Base-by-base conservation (phyloP, 2,888 invertebrate genomes). In the Chymomyza caudatula region DNA sequence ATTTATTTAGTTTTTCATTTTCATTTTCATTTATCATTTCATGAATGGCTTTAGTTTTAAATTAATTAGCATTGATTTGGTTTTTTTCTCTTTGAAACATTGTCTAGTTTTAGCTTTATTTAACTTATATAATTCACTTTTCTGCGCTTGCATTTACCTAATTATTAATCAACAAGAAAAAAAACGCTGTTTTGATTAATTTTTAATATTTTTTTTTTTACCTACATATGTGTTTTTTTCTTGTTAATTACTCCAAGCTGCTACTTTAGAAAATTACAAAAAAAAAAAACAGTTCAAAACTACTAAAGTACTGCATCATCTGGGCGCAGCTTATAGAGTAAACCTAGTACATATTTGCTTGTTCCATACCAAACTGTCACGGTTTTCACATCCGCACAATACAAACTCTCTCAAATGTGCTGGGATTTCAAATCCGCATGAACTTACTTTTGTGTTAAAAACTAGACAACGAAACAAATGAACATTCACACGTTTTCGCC, bases 111-210 rank as follows among this genome's bases (percentile, higher is more conserved):
- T 62, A 66, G 60, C 54, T 67, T 67, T 78, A 61, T 71, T 57
- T 42, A 67, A 68, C 59, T 61, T 60, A 53, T 54, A 37, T 43
- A 53, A 25, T 25, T 53, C 2, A 15, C 23, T 25, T 71, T 66
- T 54, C 47, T 61, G n/a, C 59, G 55, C 52, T 66, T 64, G 57
- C 25, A 53, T 22, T 73, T 73, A 73, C 88, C 86, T 86, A 86
- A 86, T 80, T 77, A 86, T 77, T 86, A 86, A 85, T 87, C 88
- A 86, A 87, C 88, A 86, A 85, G 85, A 84, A 83, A 71, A 77
- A 78, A 83, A 23, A 59, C 66, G 60, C 65, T 60, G 51, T 66
- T 71, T 70, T 67, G 60, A 61, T 20, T 54, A 60, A 11, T 47
- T 53, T 25, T 69, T 68, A 54, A 64, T 19, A 51, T 60, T 25